Evolutionary conservation across 2,113 vertebrate species (phyloP), one percentile per base, ranked within the genome.

Genomic region (Tamias sibiricus): DNA sequence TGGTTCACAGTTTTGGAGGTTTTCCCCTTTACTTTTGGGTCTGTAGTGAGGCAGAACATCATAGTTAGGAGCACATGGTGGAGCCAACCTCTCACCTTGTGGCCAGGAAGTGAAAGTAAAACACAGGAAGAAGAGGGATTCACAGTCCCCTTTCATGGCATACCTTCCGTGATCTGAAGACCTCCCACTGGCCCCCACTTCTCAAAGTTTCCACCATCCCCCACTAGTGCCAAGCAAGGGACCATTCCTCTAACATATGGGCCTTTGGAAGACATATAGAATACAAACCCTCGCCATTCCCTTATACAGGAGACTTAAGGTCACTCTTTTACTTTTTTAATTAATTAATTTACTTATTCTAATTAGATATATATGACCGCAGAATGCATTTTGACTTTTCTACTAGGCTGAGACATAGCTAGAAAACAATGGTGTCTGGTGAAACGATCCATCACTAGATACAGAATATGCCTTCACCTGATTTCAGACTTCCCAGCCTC

Each of bases 121-220:
- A 59, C 0, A 8, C 4, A 62, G 4, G 2, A 40, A 24, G 82
- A 26, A 8, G 4, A 28, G 8, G 8, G 12, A 14, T 10, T 2
- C 6, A 86, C 30, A 57, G 26, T 42, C 28, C 59, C 22, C 30
- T 32, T 57, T 28, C 28, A 8, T 22, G 32, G 30, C n/a, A 19
- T 24, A 57, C 20, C 9, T 1, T 32, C 11, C 9, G 10, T 37
- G 42, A 13, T 5, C 4, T 20, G 26, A 81, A 37, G 20, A 40
- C 30, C 11, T 40, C 5, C 1, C 32, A 30, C 8, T 3, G 2
- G 10, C 0, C 26, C 24, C 16, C 12, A 47, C 37, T 17, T 81
- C 13, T 71, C 3, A 16, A 42, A 57, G 37, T 30, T 14, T 69
- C 4, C 19, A 94, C 13, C 8, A 1, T 19, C 2, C 4, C 26